Evolutionary conservation across 2,888 invertebrate species (phyloP).

Genomic region (Megalurothrips usitatus): DNA sequence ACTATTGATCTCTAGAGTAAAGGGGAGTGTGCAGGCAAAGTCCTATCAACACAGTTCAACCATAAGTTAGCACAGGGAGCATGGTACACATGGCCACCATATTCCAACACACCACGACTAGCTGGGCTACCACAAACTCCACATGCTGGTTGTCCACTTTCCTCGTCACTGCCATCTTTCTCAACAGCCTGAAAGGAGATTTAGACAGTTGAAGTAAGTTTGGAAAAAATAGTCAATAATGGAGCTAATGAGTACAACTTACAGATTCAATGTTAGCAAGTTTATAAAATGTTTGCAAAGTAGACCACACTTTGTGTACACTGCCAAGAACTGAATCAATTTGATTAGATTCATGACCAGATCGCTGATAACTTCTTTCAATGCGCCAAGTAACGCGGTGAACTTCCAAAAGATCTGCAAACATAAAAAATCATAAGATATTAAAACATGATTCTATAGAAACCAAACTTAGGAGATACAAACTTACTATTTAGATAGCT

Average conservation of each 20-base stretch:
- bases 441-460: too few relatives aligned
- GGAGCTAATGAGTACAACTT: not conserved
- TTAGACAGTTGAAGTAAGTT: not conserved
- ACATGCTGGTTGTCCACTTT: slow-evolving; percentile 5
- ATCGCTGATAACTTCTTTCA: slow-evolving; percentile 8
- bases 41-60: slow-evolving; percentile 7
- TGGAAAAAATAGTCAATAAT: not conserved
- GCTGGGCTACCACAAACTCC: slow-evolving; percentile 5
- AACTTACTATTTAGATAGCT: not conserved
- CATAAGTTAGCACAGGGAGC: slow-evolving; percentile 3
- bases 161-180: not conserved
- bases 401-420: not conserved
- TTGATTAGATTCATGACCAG: not conserved
- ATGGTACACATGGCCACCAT: slow-evolving; percentile 5
- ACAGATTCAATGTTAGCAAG: slow-evolving; percentile 3
- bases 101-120: slow-evolving; percentile 11
- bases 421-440: not conserved
- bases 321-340: not conserved
- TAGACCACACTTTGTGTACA: not conserved
- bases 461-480: too few relatives aligned
- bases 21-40: not conserved
- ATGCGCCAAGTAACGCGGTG: not conserved
- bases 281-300: slow-evolving; percentile 16
- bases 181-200: not conserved
- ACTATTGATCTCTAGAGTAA: not conserved